Evolutionary conservation across 2,797 vertebrate genomes (phyloP), one percentile per base, ranked within the genome.

Genomic region (Staurois parvus): DNA sequence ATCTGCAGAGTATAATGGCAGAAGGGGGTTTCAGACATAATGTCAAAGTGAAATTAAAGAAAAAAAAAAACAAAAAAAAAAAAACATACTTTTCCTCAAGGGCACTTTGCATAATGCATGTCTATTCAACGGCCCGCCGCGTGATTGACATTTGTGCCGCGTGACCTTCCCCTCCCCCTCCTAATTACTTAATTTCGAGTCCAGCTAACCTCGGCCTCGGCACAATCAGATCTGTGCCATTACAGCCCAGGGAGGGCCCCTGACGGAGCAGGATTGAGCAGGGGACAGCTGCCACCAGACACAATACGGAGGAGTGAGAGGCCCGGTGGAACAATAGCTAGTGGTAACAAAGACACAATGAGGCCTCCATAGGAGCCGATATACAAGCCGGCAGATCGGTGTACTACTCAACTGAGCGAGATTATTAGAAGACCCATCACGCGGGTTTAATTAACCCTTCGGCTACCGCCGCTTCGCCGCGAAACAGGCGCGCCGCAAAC

Each of bases 391-490:
- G 56, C 67, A 62, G 48, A 72, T 28, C 45, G 40, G 48, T 21
- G 69, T n/a, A 56, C 8, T 70, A 69, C 42, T 26, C 29, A 48
- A 56, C 45, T 12, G 64, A 45, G 40, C 72, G 24, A 30, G 7
- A n/a, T 1, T 17, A 45, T 30, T 62, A 78, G 29, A 76, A 76
- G 69, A 56, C 40, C 24, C 24, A 15, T 72, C 26, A 67, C 72
- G 3, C 34, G 28, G 26, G 70, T 76, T 75, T 68, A 75, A 85
- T 85, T 80, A 85, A 77, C 79, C 79, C 69, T 70, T 81, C 26
- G 11, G 48, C 34, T 69, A 32, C 32, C 48, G 34, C 32, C 48
- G 34, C 64, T 19, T 9, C 37, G 17, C 15, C 45, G 32, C 12
- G 30, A 81, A 66, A 62, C 74, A 40, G 3, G 37, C 9, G 7